A percentile compares a stretch with the other conserved stretches of the same genome.
These are phyloP conservation scores for Monochamus saltuarius DNA, from an alignment of 1,140 invertebrate genomes.

Conservation along the genomic window DNA sequence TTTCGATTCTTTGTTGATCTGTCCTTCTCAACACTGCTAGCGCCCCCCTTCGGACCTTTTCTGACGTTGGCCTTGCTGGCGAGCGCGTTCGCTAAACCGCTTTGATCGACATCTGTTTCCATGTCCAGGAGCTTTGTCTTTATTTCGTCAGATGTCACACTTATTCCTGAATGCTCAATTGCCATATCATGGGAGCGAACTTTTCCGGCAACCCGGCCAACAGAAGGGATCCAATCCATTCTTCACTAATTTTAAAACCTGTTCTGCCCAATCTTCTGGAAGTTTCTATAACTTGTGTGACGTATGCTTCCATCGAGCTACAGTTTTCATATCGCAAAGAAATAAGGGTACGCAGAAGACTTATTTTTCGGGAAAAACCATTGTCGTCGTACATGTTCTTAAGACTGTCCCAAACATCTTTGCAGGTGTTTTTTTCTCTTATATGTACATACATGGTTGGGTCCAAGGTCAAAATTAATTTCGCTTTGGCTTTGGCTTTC, in stretches of 20 bases:
- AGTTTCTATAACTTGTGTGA: no score
- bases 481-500: constrained; percentile 29
- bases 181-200: constrained; percentile 26
- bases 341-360: no score
- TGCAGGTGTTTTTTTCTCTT: constrained; percentile 11
- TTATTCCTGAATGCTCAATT: constrained; percentile 28
- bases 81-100: not conserved
- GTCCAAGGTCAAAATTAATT: constrained; percentile 29
- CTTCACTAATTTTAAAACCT: constrained; percentile 27
- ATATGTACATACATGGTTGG: constrained; percentile 28
- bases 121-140: constrained; percentile 28
- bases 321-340: no score
- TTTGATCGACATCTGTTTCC: not conserved
- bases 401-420: constrained; percentile 24
- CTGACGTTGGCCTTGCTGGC: not conserved
- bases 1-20: not conserved
- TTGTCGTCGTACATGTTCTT: constrained; percentile 21
- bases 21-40: not conserved
- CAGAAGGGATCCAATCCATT: no score
- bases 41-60: constrained; percentile 1
- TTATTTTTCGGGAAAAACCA: no score
- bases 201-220: constrained; percentile 44
- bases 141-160: constrained; percentile 21
- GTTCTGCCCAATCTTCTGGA: no score
- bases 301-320: no score